Evolutionary conservation across 1,140 invertebrate species (phyloP).

Genomic region (Campoletis sonorensis): DNA sequence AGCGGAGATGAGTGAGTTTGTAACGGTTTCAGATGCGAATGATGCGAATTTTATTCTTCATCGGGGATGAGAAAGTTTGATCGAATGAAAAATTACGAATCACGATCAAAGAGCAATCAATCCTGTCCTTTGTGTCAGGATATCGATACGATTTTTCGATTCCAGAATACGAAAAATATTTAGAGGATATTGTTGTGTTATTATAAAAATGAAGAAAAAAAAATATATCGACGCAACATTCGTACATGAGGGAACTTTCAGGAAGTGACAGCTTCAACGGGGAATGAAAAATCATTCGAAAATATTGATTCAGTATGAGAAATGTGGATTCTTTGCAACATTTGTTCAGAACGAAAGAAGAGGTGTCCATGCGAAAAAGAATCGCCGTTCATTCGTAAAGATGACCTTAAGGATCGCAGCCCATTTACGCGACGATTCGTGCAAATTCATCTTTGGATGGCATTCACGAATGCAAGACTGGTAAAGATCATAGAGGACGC

Average conservation of each 20-base stretch:
- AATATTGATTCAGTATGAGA: too few relatives aligned
- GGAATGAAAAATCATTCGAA: too few relatives aligned
- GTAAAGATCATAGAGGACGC: conserved; percentile 50
- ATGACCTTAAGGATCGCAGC: conserved; percentile 8
- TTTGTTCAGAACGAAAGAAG: neutral
- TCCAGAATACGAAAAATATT: too few relatives aligned
- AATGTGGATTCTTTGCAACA: too few relatives aligned
- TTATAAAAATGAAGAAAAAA: too few relatives aligned
- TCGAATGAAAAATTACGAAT: conserved; percentile 56
- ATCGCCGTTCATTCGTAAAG: neutral
- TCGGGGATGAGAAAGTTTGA: conserved; percentile 25
- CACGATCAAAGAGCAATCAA: conserved; percentile 17
- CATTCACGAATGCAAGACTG: conserved; percentile 17
- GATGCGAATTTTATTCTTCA: conserved; percentile 26
- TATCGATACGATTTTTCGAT: neutral
- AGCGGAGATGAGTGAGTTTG: conserved; percentile 53
- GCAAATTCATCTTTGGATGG: neutral
- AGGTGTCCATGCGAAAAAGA: neutral
- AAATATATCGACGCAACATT: too few relatives aligned
- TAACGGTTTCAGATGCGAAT: conserved; percentile 68
- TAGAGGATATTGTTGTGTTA: too few relatives aligned
- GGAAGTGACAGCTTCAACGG: neutral
- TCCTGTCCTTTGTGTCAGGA: neutral
- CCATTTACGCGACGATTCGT: conserved; percentile 2
- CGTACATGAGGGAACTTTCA: neutral